A percentile compares a stretch with the other conserved stretches of the same genome.
Conservation (phyloP, 2,797 vertebrate species). For the Ctenopoma multispine region DNA sequence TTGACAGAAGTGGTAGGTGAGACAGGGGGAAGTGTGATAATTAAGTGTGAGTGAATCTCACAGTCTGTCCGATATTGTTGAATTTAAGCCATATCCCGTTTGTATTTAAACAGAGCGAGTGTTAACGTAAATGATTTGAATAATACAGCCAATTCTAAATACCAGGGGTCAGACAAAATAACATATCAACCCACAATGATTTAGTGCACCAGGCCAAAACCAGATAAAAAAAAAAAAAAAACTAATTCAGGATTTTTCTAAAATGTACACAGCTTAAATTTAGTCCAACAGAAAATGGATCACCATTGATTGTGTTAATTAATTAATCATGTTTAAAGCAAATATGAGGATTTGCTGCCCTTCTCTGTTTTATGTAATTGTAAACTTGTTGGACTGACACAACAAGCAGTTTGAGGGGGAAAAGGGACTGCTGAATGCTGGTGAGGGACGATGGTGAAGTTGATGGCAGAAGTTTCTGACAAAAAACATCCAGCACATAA, state of each 20-base stretch:
- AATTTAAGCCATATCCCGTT: too few species aligned
- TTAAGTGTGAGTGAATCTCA: slow-evolving; percentile 23
- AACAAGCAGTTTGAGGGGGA: neutral
- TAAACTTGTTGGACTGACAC: neutral
- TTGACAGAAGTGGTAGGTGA: slow-evolving; percentile 7
- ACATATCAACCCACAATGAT: neutral
- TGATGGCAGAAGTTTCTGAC: neutral
- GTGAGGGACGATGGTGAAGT: neutral
- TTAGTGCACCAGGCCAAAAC: neutral
- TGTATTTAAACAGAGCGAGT: too few species aligned
- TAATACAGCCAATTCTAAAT: too few species aligned
- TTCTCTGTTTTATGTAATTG: neutral
- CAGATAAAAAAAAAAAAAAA: neutral
- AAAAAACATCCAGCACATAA: neutral
- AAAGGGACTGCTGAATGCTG: neutral
- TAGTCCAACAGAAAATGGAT: too few species aligned
- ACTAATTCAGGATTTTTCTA: too few species aligned
- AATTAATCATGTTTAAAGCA: neutral
- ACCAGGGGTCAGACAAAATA: neutral
- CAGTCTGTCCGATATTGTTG: neutral
- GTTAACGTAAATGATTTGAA: too few species aligned
- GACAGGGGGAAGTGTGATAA: too few species aligned
- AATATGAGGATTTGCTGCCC: neutral
- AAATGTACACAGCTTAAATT: neutral
- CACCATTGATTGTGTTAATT: neutral